These are phyloP conservation scores for Speoplatyrhinus poulsoni DNA, from an alignment of 2,113 vertebrate genomes.

Conservation along the genomic window DNA sequence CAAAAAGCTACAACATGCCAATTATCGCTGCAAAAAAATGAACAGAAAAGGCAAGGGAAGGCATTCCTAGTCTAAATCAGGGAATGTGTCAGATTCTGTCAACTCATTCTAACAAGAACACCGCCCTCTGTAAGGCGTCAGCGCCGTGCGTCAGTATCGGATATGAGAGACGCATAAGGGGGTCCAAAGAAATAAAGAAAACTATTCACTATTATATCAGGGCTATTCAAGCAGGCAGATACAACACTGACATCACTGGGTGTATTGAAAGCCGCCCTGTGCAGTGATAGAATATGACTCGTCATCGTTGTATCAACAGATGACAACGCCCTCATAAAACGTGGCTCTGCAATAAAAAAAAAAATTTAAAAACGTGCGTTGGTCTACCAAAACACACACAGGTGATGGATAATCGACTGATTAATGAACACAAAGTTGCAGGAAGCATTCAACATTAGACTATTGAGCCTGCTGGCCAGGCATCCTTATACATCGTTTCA, in stretches of 20 bases:
- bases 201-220: conserved; percentile 13
- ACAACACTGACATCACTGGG: conserved; percentile 35
- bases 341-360: too few species aligned
- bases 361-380: too few species aligned
- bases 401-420: too few species aligned
- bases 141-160: conserved; percentile 9
- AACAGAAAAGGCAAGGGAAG: too few species aligned
- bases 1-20: conserved; percentile 29
- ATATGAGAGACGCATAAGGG: conserved; percentile 1
- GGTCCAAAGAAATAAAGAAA: not conserved
- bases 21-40: conserved; percentile 4
- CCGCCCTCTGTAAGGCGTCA: not conserved
- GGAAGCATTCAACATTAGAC: too few species aligned
- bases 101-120: conserved; percentile 18
- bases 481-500: conserved; percentile 19
- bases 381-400: too few species aligned
- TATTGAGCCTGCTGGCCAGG: too few species aligned
- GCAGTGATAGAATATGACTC: conserved; percentile 14
- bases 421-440: too few species aligned
- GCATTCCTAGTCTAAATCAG: conserved; percentile 7
- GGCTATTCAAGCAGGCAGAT: conserved; percentile 17
- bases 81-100: conserved; percentile 15
- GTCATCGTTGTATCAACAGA: conserved; percentile 28
- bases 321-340: not conserved
- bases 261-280: conserved; percentile 28